Evolutionary conservation across 1,140 invertebrate genomes (phyloP), one percentile per base, ranked within the genome.

Genomic region (Camponotus vicinus): DNA sequence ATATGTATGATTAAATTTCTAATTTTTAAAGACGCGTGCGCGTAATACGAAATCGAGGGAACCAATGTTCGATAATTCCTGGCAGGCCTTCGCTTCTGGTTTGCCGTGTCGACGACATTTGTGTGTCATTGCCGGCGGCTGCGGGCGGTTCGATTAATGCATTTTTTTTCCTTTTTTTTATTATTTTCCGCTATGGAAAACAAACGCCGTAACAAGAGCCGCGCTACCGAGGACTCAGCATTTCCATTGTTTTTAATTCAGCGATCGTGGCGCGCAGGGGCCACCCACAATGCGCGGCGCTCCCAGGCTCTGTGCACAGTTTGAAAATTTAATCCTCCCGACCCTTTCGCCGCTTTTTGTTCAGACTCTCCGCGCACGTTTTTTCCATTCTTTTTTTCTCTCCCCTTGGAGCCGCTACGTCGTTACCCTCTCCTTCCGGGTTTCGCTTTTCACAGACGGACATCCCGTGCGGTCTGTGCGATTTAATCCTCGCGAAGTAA

Each of bases 271-370:
- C 27, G 32, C 40, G 42, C 21, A 27, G 55, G 40, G 40, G 40
- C 49, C 55, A 37, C 40, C 21, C 69, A 73, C 79, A 75, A 82
- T 73, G 67, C 40, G 15, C 37, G 69, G 40, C 21, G 66, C 78
- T 80, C 37, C 64, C 42, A 49, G 40, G 42, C 69, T 55, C 63
- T 52, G 49, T 69, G 78, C 63, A 83, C 64, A 69, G 52, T 85
- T 70, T 61, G 64, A 59, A 88, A 88, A 89, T 86, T 88, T 90
- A 86, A 87, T 89, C 75, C 70, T 49, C 61, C 63, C 75, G 70
- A 64, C 42, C 61, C 70, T 76, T 71, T 64, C 69, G 69, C 67
- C 79, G 55, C 69, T 83, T 75, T 83, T 83, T 75, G 57, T 75
- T 40, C 55, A 21, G 18, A 83, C 27, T 75, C 8, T 55, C 18